Evolutionary conservation across 2,797 vertebrate species (phyloP).

Genomic region (Clarias fuscus): DNA sequence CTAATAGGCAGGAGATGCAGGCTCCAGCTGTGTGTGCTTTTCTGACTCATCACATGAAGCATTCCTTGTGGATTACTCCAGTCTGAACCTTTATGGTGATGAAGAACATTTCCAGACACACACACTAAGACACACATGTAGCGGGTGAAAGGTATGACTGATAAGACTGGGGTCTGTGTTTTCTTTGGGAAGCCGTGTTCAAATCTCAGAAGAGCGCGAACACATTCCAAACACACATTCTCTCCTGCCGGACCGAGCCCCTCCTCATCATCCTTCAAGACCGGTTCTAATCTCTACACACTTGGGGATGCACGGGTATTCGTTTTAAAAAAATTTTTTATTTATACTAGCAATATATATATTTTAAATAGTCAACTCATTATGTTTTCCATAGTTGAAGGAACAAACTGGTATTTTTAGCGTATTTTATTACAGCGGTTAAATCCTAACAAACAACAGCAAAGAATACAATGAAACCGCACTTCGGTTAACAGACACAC

Average conservation of each 20-base stretch:
- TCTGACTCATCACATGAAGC: conserved; percentile 23
- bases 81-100: conserved; percentile 38
- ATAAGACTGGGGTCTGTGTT: conserved; percentile 19
- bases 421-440: background rate
- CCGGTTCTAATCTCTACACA: background rate
- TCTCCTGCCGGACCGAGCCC: background rate
- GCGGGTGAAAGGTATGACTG: conserved; percentile 26
- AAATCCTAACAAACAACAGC: background rate
- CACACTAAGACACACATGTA: conserved; percentile 13
- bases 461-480: background rate
- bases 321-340: background rate
- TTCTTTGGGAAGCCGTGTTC: conserved; percentile 5
- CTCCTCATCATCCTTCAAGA: background rate
- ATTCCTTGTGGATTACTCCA: conserved; percentile 34
- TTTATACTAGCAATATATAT: background rate
- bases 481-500: background rate
- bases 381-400: background rate
- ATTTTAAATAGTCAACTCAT: background rate
- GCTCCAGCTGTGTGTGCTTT: conserved; percentile 33
- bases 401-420: background rate
- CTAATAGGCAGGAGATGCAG: conserved; percentile 24
- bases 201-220: conserved; percentile 6
- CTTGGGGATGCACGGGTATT: background rate
- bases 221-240: conserved; percentile 22
- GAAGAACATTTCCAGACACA: conserved; percentile 39